Evolutionary conservation across 2,113 vertebrate species (phyloP).

Genomic region (Trogon surrucura): DNA sequence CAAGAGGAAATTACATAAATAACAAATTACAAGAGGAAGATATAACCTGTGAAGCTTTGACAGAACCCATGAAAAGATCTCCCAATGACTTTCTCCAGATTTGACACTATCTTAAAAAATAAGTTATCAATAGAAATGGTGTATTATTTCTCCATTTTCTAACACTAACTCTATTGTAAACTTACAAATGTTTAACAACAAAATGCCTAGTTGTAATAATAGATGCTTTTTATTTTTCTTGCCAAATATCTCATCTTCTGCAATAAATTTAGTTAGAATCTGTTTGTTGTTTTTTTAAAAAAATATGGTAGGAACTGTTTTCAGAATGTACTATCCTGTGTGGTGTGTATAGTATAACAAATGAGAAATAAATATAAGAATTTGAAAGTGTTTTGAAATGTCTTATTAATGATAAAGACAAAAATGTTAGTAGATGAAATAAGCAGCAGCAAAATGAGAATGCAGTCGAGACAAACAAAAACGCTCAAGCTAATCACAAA

Average conservation of each 20-base stretch:
- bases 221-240: neutral
- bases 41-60: neutral
- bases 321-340: neutral
- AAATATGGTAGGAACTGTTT: neutral
- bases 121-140: neutral
- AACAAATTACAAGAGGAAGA: neutral
- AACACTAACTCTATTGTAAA: neutral
- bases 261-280: too few species aligned
- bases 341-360: neutral
- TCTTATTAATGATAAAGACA: neutral
- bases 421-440: neutral
- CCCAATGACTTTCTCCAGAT: neutral
- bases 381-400: neutral
- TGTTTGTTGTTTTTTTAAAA: neutral
- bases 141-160: neutral
- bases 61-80: neutral
- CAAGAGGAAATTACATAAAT: neutral
- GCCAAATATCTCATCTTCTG: neutral
- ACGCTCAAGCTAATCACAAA: neutral
- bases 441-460: neutral
- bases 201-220: neutral
- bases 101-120: neutral
- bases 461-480: neutral
- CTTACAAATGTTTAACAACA: neutral
- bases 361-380: neutral